A percentile compares a stretch with the other conserved stretches of the same genome.
Evolutionary conservation across 2,888 invertebrate genomes (phyloP).

Genomic region (Philaethria dido): DNA sequence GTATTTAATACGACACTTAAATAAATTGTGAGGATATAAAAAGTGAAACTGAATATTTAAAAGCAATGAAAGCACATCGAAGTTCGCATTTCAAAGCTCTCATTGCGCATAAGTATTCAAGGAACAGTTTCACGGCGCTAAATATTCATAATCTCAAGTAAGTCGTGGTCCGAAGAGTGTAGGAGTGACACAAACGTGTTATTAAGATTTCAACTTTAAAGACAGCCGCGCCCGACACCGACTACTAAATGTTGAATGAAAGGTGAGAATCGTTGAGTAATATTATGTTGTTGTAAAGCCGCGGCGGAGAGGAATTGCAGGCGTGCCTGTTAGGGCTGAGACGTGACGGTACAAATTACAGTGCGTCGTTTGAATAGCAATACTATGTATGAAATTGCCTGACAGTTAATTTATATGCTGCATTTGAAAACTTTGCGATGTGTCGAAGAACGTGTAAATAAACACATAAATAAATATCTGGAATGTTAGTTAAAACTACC

Average conservation of each 20-base stretch:
- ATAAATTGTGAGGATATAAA: neutral
- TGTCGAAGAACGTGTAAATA: slow-evolving; percentile 22
- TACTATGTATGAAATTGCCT: slow-evolving; percentile 35
- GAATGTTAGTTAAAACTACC: slow-evolving; percentile 47
- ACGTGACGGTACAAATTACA: slow-evolving; percentile 43
- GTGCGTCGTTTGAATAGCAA: slow-evolving; percentile 40
- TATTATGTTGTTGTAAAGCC: slow-evolving; percentile 46
- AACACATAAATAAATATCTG: slow-evolving; percentile 27
- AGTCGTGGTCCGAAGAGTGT: slow-evolving; percentile 49
- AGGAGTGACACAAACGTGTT: slow-evolving; percentile 61
- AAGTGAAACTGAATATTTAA: slow-evolving; percentile 45
- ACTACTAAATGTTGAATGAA: slow-evolving; percentile 49
- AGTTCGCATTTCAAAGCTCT: slow-evolving; percentile 34
- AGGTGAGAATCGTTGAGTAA: slow-evolving; percentile 51
- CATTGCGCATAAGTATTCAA: slow-evolving; percentile 53
- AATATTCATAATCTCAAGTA: slow-evolving; percentile 60
- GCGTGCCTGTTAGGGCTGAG: slow-evolving; percentile 48
- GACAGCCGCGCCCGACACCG: slow-evolving; percentile 52
- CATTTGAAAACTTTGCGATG: slow-evolving; percentile 27
- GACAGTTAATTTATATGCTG: slow-evolving; percentile 46
- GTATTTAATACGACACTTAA: neutral
- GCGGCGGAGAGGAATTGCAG: slow-evolving; percentile 49
- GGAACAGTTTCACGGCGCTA: slow-evolving; percentile 52
- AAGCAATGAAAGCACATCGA: slow-evolving; percentile 47
- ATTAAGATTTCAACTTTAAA: slow-evolving; percentile 66